Percentiles rank a stretch among this genome's conserved stretches.
Evolutionary conservation across 2,113 vertebrate species (phyloP).

Genomic region (Myotis lucifugus): DNA sequence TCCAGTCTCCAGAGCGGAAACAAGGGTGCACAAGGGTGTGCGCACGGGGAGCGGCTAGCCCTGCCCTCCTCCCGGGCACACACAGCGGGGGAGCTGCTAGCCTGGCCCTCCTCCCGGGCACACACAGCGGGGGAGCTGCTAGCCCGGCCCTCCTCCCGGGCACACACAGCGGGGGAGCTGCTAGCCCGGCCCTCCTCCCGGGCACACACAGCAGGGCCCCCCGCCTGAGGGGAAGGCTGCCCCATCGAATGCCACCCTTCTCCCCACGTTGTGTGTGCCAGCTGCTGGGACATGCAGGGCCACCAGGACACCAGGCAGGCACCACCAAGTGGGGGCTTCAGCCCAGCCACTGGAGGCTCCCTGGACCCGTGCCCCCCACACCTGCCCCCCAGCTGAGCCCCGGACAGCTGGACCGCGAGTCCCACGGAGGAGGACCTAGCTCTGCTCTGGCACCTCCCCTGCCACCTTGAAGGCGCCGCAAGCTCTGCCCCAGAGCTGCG

Average conservation of each 20-base stretch:
- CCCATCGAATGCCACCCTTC: background rate
- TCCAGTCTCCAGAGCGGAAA: constrained; percentile 69
- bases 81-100: constrained; percentile 32
- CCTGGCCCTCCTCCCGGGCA: constrained; percentile 45
- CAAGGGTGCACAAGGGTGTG: background rate
- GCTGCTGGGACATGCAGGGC: background rate
- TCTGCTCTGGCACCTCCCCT: background rate
- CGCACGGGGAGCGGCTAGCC: constrained; percentile 49
- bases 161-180: constrained; percentile 44
- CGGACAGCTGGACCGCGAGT: background rate
- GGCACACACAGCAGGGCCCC: background rate
- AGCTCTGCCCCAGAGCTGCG: background rate
- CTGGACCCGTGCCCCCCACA: background rate
- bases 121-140: constrained; percentile 33
- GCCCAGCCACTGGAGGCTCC: background rate
- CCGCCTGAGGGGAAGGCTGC: background rate
- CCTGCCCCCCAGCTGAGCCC: background rate
- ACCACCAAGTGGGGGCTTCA: too few species aligned
- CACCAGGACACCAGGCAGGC: background rate
- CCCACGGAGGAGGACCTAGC: fast-evolving
- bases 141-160: constrained; percentile 46
- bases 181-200: constrained; percentile 47
- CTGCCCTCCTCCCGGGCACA: constrained; percentile 38
- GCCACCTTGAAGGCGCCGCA: background rate
- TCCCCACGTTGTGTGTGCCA: background rate